These are phyloP conservation scores for Forbesichthys papilliferus DNA, from an alignment of 2,113 vertebrate species.

Conservation along the genomic window DNA sequence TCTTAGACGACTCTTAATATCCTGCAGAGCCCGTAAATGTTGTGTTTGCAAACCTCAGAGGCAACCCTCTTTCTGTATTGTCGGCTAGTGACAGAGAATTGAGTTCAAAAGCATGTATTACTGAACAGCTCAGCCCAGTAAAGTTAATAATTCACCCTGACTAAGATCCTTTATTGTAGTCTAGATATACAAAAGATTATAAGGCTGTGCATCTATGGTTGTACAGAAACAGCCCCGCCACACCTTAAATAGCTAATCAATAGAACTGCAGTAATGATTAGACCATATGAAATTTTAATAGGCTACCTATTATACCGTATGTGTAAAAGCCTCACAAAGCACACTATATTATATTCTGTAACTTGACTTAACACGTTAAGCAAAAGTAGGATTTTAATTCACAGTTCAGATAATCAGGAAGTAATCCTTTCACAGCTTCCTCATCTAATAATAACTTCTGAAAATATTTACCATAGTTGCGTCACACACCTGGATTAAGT, in stretches of 20 bases:
- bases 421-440: not conserved
- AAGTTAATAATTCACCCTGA: slow-evolving; percentile 38
- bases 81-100: slow-evolving; percentile 4
- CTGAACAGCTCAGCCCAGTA: not conserved
- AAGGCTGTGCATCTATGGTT: not conserved
- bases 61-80: slow-evolving; percentile 14
- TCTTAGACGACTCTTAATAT: not conserved
- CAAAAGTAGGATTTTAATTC: not conserved
- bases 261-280: not conserved
- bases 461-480: not conserved
- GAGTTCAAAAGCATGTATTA: slow-evolving; percentile 14
- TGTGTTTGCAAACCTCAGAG: not conserved
- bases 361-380: not conserved
- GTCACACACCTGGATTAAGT: not conserved
- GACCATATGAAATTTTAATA: no score
- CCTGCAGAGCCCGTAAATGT: not conserved
- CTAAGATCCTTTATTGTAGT: not conserved
- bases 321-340: not conserved
- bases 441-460: not conserved
- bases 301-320: slow-evolving; percentile 31
- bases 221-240: not conserved
- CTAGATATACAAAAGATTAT: slow-evolving; percentile 3
- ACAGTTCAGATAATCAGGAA: not conserved
- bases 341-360: not conserved
- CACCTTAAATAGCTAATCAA: not conserved